phyloP scores from a whole-genome alignment of 2,113 vertebrate species.

The Sturnus vulgaris region DNA sequence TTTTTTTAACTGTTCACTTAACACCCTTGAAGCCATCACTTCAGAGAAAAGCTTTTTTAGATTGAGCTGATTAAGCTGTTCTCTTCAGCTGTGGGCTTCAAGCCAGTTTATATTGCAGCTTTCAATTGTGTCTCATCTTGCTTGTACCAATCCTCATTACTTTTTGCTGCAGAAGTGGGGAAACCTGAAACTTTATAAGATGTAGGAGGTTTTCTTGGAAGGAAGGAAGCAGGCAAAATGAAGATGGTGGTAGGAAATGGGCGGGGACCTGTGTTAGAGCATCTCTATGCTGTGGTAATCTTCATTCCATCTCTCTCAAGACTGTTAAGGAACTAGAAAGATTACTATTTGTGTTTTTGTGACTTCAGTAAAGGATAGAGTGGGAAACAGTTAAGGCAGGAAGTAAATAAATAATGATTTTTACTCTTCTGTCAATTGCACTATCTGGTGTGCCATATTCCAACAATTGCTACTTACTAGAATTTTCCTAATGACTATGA shows the following conservation, averaged over 20 bases:
- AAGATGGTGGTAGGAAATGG: not conserved
- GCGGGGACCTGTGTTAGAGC: rapidly evolving
- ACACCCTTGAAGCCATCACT: not conserved
- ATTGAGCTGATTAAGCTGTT: not conserved
- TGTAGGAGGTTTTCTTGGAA: not conserved
- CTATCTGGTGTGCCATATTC: not conserved
- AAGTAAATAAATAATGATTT: not conserved
- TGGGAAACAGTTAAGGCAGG: not conserved
- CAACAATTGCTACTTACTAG: not conserved
- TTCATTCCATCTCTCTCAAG: not conserved
- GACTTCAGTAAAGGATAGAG: not conserved
- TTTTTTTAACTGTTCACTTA: not conserved
- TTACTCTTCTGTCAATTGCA: not conserved
- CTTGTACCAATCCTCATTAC: not conserved
- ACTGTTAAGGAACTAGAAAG: not conserved
- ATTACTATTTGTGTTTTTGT: not conserved
- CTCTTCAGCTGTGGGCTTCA: not conserved
- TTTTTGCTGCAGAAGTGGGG: not conserved
- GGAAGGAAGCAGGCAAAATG: not conserved
- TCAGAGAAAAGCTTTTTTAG: not conserved
- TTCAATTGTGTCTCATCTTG: not conserved
- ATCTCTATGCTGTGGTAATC: not conserved
- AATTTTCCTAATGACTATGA: not conserved
- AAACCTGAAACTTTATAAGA: not conserved
- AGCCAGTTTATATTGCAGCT: not conserved